phyloP scores from a whole-genome alignment of 2,888 invertebrate species.

The Smittia aterrima region DNA sequence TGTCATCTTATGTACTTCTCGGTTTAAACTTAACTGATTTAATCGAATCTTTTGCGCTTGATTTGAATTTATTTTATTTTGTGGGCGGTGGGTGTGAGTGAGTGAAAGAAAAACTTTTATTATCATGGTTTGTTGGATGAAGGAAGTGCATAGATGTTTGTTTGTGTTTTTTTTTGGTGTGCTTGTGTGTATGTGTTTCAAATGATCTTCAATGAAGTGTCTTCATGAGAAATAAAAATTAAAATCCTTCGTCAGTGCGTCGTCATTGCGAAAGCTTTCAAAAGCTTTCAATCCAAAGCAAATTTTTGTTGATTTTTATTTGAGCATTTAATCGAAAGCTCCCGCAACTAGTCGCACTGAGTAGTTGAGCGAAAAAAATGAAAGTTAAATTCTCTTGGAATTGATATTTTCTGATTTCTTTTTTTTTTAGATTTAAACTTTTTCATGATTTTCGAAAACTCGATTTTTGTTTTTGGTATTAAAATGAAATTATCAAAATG shows the following conservation, averaged over 20 bases:
- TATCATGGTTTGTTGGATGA: conserved; percentile 12
- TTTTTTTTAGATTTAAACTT: neutral
- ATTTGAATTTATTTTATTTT: conserved; percentile 5
- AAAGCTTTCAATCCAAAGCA: neutral
- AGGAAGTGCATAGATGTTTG: conserved; percentile 15
- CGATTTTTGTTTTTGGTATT: conserved; percentile 18
- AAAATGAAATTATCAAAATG: conserved; percentile 41
- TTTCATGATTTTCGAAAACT: conserved; percentile 22
- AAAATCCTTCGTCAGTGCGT: neutral
- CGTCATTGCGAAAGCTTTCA: neutral
- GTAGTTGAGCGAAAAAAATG: conserved; percentile 12
- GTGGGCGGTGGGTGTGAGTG: neutral
- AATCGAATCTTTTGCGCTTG: neutral
- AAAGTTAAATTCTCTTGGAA: conserved; percentile 13
- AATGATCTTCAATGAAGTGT: conserved; percentile 10
- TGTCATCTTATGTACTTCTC: conserved; percentile 20
- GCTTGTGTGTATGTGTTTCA: neutral
- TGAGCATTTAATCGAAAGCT: too few species aligned
- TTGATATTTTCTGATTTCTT: too few species aligned
- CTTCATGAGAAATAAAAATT: conserved; percentile 1
- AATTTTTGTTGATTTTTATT: too few species aligned
- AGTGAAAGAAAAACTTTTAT: conserved; percentile 14
- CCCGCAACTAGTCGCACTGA: neutral
- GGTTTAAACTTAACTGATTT: conserved; percentile 8
- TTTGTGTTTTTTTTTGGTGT: conserved; percentile 10